These are phyloP conservation scores for Seira ritae DNA, from an alignment of 2,888 invertebrate species.

Conservation along the genomic window DNA sequence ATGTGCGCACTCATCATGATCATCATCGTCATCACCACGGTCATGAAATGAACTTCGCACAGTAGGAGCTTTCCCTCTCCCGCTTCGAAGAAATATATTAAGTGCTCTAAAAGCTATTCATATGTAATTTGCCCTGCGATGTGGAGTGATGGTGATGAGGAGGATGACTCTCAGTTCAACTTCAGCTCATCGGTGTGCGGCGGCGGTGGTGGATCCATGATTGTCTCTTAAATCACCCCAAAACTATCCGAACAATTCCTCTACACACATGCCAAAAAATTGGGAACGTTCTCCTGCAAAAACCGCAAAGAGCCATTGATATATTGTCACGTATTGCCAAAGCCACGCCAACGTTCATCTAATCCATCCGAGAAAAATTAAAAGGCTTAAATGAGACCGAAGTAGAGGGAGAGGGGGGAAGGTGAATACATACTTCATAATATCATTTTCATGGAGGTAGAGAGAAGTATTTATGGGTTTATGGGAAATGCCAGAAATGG, in stretches of 20 bases:
- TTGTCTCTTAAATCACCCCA: constrained; percentile 55
- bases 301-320: constrained; percentile 28
- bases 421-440: not conserved
- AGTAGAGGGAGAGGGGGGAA: not conserved
- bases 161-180: too few species aligned
- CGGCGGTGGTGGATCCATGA: constrained; percentile 27
- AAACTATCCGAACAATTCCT: constrained; percentile 46
- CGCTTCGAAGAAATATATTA: too few species aligned
- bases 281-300: constrained; percentile 26
- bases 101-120: not conserved
- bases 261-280: constrained; percentile 47
- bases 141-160: constrained; percentile 30
- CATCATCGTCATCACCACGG: not conserved
- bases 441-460: not conserved
- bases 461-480: not conserved
- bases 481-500: constrained; percentile 28
- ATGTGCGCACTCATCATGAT: constrained; percentile 20
- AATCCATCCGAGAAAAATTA: not conserved
- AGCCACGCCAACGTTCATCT: not conserved
- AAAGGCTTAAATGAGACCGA: not conserved
- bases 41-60: not conserved
- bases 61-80: not conserved
- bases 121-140: constrained; percentile 13
- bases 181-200: constrained; percentile 18
- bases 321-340: constrained; percentile 8